These are phyloP conservation scores for Magallana angulata DNA, from an alignment of 1,140 invertebrate species.

Conservation along the genomic window DNA sequence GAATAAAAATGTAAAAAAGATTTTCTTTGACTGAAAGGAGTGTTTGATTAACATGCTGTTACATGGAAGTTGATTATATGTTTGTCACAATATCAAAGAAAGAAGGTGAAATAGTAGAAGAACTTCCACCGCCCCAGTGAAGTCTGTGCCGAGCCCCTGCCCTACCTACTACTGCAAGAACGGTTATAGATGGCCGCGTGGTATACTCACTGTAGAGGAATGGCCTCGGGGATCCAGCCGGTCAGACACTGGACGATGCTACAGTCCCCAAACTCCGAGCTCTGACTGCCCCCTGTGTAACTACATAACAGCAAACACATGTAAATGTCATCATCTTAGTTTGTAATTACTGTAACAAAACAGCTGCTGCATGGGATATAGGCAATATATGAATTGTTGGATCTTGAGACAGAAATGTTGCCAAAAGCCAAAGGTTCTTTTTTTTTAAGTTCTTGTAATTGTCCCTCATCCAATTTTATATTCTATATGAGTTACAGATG, in stretches of 20 bases:
- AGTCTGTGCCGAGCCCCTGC: neutral
- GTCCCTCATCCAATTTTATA: too few species aligned
- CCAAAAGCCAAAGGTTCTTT: too few species aligned
- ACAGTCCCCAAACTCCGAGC: constrained; percentile 78
- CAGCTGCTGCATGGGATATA: too few species aligned
- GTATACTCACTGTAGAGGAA: constrained; percentile 77
- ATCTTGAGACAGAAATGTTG: too few species aligned
- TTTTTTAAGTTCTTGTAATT: too few species aligned
- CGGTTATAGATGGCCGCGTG: neutral
- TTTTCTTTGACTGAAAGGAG: neutral
- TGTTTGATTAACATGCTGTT: constrained; percentile 6
- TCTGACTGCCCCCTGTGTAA: constrained; percentile 74
- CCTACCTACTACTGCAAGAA: neutral
- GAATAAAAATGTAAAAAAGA: neutral
- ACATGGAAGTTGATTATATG: constrained; percentile 5
- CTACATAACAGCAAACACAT: constrained; percentile 58
- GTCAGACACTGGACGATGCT: constrained; percentile 78
- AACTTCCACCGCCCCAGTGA: neutral
- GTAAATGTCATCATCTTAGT: too few species aligned
- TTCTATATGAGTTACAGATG: too few species aligned
- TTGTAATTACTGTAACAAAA: too few species aligned
- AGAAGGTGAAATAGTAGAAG: neutral
- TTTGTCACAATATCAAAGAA: constrained; percentile 19
- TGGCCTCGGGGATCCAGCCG: constrained; percentile 79
- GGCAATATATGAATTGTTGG: too few species aligned